phyloP scores from a whole-genome alignment of 2,888 invertebrate species.

The Antheraea yamamai region DNA sequence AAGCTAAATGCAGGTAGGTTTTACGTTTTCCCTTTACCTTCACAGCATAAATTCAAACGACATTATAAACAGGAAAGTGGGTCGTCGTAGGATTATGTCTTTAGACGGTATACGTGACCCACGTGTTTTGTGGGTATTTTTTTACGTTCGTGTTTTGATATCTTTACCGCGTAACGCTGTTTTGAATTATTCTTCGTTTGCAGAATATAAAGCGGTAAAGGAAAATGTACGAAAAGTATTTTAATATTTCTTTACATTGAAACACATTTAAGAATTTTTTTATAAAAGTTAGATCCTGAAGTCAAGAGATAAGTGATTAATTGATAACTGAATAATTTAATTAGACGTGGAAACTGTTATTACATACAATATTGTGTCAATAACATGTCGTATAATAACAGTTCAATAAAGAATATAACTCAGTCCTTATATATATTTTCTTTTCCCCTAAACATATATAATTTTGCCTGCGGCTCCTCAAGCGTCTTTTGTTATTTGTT shows the following conservation, averaged over 20 bases:
- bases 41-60: conserved; percentile 19
- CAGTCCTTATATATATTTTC: too few species aligned
- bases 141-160: conserved; percentile 22
- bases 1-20: background rate
- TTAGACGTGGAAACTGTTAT: too few species aligned
- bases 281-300: background rate
- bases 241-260: background rate
- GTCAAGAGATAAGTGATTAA: too few species aligned
- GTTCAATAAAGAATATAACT: too few species aligned
- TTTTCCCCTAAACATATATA: too few species aligned
- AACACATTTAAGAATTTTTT: background rate
- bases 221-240: background rate
- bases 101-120: conserved; percentile 25
- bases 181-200: background rate
- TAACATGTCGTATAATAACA: too few species aligned
- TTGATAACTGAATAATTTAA: too few species aligned
- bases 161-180: conserved; percentile 7
- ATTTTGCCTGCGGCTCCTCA: too few species aligned
- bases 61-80: conserved; percentile 26
- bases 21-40: conserved; percentile 13
- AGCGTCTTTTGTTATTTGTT: too few species aligned
- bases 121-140: conserved; percentile 20
- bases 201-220: background rate
- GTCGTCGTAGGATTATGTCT: conserved; percentile 28
- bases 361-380: too few species aligned